A percentile compares a stretch with the other conserved stretches of the same genome.
Evolutionary conservation across 2,113 vertebrate genomes (phyloP).

Genomic region (Eleginops maclovinus): DNA sequence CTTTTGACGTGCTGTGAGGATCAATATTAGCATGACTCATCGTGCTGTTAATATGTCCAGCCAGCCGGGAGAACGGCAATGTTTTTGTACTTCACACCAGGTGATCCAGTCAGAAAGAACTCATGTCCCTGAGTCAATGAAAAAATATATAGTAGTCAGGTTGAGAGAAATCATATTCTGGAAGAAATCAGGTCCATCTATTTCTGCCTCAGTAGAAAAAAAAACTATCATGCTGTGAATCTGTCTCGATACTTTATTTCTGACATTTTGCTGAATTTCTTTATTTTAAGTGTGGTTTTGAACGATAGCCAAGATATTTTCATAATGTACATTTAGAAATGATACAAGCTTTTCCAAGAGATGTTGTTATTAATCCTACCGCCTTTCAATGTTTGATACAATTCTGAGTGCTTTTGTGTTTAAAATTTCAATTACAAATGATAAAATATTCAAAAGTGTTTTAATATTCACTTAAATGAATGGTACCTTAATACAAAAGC

Average conservation of each 20-base stretch:
- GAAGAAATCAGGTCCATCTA: conserved; percentile 6
- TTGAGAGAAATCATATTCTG: conserved; percentile 22
- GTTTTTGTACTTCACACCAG: conserved; percentile 40
- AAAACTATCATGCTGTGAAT: conserved; percentile 7
- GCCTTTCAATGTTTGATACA: too few relatives aligned
- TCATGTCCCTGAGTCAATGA: conserved; percentile 32
- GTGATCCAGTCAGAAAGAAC: conserved; percentile 43
- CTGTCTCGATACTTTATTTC: too few relatives aligned
- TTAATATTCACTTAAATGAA: too few relatives aligned
- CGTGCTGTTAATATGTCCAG: conserved; percentile 33
- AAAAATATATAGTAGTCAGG: not conserved
- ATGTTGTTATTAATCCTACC: not conserved
- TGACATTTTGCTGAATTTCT: too few relatives aligned
- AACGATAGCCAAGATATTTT: too few relatives aligned
- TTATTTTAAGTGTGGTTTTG: conserved; percentile 3
- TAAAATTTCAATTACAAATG: too few relatives aligned
- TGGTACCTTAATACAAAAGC: too few relatives aligned
- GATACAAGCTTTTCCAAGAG: not conserved
- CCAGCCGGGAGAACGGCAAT: not conserved
- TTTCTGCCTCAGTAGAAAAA: conserved; percentile 4
- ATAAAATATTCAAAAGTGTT: too few relatives aligned
- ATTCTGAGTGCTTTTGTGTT: too few relatives aligned
- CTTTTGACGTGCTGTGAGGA: conserved; percentile 45
- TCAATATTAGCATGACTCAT: conserved; percentile 51
- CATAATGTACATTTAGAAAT: too few relatives aligned